Conservation (phyloP, 1,140 invertebrate genomes). For the Trichomalopsis sarcophagae region DNA sequence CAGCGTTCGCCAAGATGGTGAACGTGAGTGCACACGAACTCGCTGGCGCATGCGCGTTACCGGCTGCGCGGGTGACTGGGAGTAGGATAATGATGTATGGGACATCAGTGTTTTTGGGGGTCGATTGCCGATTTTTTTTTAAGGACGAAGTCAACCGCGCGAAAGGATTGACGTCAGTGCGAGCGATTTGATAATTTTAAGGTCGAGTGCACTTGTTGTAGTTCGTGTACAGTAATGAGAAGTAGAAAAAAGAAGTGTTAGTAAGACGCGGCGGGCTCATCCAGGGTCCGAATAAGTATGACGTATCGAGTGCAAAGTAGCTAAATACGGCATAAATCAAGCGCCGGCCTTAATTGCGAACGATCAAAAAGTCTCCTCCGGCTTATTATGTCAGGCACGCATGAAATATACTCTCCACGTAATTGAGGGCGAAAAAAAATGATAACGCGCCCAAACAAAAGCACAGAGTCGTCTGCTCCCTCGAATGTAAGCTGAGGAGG, state of each 20-base stretch:
- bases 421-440: background rate
- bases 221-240: no score
- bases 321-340: no score
- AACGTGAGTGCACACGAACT: background rate
- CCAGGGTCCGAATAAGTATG: background rate
- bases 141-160: no score
- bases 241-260: no score
- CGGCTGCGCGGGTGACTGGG: background rate
- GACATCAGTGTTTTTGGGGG: background rate
- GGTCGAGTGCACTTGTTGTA: no score
- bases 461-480: background rate
- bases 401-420: background rate
- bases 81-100: background rate
- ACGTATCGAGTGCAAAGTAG: background rate
- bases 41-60: background rate
- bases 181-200: no score
- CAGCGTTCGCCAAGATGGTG: slow-evolving; percentile 17
- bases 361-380: background rate
- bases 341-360: background rate
- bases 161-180: no score
- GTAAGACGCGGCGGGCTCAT: no score
- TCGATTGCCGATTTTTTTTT: background rate
- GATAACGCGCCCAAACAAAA: background rate
- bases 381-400: slow-evolving; percentile 1
- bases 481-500: slow-evolving; percentile 3